Base-by-base conservation (phyloP, 2,888 invertebrate genomes). In the Caradrina clavipalpis region DNA sequence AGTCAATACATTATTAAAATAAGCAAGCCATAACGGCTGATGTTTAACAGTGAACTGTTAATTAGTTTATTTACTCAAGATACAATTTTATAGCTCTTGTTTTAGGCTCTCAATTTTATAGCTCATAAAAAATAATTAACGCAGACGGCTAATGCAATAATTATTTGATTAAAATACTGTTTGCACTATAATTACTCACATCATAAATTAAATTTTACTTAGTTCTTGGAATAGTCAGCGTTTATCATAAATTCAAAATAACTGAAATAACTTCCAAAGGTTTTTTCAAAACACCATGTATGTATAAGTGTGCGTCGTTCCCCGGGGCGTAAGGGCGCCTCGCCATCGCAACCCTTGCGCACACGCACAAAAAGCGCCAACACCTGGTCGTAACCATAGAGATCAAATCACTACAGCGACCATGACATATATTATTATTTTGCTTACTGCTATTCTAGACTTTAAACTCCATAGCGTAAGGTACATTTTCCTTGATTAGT, bases 301-400 rank as follows among this genome's bases (percentile, higher is more conserved):
- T 86, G 51, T 50, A 60, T 86, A 72, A 76, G 76, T 75, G 78
- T 76, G 72, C 80, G 79, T 80, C 79, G 79, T 76, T 81, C 69
- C 80, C 82, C 61, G 53, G 68, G 78, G 82, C 70, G 74, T 81
- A 83, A 84, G 90, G 92, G 91, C 90, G 90, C 87, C 82, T 90
- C 90, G 90, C 87, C 82, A 74, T 83, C 80, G 86, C 88, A 88
- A 88, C 91, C 92, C 88, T 83, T 87, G 87, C 88, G 85, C 79
- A 59, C 66, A 79, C 83, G 85, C 84, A 83, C 78, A 87, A 90
- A 90, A 90, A 92, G 67, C 87, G 79, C 86, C 79, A 85, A 91
- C 95, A 96, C 95, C 95, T 96, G 95, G 95, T 90, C 75, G 95
- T 96, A 90, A 92, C 96, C 95, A 96, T 96, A 92, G 95, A 88